Evolutionary conservation across 92 coral and sea anemone species (phyloP), one percentile per base, ranked within the genome.

Genomic region (Ricordea florida): DNA sequence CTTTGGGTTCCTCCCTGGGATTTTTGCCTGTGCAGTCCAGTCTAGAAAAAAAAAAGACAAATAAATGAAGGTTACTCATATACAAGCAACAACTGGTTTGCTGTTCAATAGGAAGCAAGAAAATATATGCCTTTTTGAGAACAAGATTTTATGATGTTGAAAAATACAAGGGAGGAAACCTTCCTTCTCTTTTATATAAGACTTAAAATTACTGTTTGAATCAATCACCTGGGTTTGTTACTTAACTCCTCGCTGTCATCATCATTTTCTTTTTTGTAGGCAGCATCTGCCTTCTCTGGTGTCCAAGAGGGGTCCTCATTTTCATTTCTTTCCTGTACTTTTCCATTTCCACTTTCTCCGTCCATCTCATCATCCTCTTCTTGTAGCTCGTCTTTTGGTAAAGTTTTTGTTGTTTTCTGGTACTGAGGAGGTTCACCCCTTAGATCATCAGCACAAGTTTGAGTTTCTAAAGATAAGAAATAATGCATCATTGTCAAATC

Each of bases 251-350:
- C 70, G 31, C 57, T 64, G 72, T 62, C 73, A 48, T 64, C 67
- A 50, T 77, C 83, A 51, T 68, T 68, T 59, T 41, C 49, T 42
- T 65, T 69, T 32, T 29, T 31, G 74, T 65, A 77, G 50, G 53
- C 51, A 26, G 69, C 49, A 66, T 78, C 84, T 32, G 59, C 66
- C 33, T 51, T 48, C 43, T 75, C 82, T 22, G 72, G 82, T 36
- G 75, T 55, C 83, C 74, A 63, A 34, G 76, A 26, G 66, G 83
- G 83, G 37, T 76, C 73, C 34, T 50, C 72, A 41, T 77, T 34
- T 58, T 58, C 66, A 35, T 15, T 33, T 15, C 46, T 58, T 21
- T 58, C 45, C 28, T 60, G 33, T 40, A 35, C 48, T 60, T 23
- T 60, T 21, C 1, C 29, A 21, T 4, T 22, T 3, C 25, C 48